These are phyloP conservation scores for Aplysina aerophoba DNA, from an alignment of 37 sponge, comb jelly and placozoan species.

Conservation along the genomic window DNA sequence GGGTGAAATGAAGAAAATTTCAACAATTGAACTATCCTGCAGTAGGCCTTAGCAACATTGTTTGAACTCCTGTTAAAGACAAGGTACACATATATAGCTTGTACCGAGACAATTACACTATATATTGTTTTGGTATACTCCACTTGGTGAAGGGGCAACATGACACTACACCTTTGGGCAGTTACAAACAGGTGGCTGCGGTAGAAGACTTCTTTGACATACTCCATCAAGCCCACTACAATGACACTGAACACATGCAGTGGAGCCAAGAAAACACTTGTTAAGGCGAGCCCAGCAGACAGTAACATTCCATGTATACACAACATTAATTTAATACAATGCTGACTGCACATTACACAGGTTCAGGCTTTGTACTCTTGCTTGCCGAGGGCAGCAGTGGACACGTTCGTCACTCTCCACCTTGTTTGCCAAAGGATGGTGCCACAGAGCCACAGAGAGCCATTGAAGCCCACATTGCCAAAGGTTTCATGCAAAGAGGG, in stretches of 20 bases:
- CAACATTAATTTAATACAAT: background rate
- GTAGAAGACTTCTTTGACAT: background rate
- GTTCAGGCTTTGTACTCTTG: slow-evolving; percentile 7
- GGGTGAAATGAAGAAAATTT: background rate
- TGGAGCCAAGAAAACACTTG: background rate
- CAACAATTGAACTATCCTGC: background rate
- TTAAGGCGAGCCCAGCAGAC: background rate
- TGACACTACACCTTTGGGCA: background rate
- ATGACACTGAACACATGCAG: too few species aligned
- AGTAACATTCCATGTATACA: background rate
- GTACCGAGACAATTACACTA: background rate
- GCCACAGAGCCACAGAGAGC: too few species aligned
- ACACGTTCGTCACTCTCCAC: background rate
- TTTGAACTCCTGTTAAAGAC: background rate
- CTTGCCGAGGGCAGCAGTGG: slow-evolving; percentile 1
- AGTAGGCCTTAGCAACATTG: background rate
- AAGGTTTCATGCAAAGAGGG: slow-evolving; percentile 7
- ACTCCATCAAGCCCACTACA: too few species aligned
- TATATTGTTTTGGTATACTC: background rate
- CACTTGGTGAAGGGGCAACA: background rate
- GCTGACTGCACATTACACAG: too few species aligned
- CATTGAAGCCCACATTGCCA: background rate
- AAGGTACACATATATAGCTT: background rate
- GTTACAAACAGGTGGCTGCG: background rate
- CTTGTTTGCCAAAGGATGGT: background rate